Conservation (phyloP, 2,888 invertebrate genomes). For the Platerodrilus igneus region DNA sequence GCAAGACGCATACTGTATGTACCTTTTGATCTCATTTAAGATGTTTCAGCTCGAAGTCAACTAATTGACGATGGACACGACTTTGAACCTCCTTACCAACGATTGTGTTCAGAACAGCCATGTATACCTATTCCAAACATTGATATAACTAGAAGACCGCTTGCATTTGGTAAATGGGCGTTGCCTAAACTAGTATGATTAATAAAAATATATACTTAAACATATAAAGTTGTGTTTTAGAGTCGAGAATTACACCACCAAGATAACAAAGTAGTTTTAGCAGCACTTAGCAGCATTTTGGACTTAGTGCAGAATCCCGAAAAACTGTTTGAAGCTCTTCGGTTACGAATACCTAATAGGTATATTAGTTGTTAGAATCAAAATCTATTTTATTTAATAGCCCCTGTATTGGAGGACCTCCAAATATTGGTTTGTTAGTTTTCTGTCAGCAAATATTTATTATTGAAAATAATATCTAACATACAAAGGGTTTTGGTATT, state of each 20-base stretch:
- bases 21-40: constrained; percentile 25
- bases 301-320: constrained; percentile 50
- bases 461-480: no score
- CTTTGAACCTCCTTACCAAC: constrained; percentile 38
- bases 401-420: no score
- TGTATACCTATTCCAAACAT: constrained; percentile 44
- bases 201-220: not conserved
- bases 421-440: no score
- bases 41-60: constrained; percentile 34
- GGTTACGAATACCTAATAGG: constrained; percentile 45
- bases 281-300: constrained; percentile 46
- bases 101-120: constrained; percentile 46
- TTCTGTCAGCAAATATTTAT: no score
- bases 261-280: constrained; percentile 39
- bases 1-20: no score
- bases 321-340: constrained; percentile 45
- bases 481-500: no score
- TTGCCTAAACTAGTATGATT: constrained; percentile 46
- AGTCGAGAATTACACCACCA: constrained; percentile 43
- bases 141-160: constrained; percentile 45
- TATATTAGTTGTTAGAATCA: constrained; percentile 19
- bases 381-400: constrained; percentile 7
- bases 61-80: constrained; percentile 35
- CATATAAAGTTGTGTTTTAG: constrained; percentile 32
- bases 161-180: constrained; percentile 47